phyloP scores from a whole-genome alignment of 2,888 invertebrate genomes.

The Tortrix viridana region DNA sequence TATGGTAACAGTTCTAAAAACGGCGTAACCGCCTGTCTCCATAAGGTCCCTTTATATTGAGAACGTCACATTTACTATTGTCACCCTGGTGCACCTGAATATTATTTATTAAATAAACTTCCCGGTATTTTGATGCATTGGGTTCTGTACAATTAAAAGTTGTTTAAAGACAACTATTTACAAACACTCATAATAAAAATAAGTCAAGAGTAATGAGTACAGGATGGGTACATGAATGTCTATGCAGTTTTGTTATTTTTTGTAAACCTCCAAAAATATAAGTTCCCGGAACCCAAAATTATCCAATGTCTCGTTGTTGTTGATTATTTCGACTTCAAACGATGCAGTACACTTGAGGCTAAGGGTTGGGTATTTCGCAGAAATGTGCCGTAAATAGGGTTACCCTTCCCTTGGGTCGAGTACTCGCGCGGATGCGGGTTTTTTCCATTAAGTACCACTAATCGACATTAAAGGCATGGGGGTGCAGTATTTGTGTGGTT shows the following conservation, averaged over 20 bases:
- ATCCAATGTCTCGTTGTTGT: slow-evolving; percentile 5
- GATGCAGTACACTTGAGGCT: slow-evolving; percentile 15
- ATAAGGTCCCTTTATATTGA: too few relatives aligned
- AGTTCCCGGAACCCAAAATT: slow-evolving; percentile 1
- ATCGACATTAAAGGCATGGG: slow-evolving; percentile 25
- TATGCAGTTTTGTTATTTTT: too few relatives aligned
- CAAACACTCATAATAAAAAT: too few relatives aligned
- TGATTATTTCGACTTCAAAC: slow-evolving; percentile 21
- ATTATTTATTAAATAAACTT: slow-evolving; percentile 14
- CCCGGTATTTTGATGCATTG: slow-evolving; percentile 9
- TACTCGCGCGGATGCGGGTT: background rate
- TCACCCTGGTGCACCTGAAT: slow-evolving; percentile 20
- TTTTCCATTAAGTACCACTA: slow-evolving; percentile 24
- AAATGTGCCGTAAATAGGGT: slow-evolving; percentile 4
- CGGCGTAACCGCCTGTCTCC: too few relatives aligned
- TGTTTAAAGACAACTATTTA: too few relatives aligned
- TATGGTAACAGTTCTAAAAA: too few relatives aligned
- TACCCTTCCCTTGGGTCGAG: slow-evolving; percentile 8
- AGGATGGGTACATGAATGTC: too few relatives aligned
- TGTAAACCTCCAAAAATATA: too few relatives aligned
- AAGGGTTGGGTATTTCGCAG: background rate
- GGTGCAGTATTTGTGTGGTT: background rate
- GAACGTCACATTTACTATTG: slow-evolving; percentile 24
- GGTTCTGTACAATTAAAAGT: too few relatives aligned
- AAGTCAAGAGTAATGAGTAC: too few relatives aligned